Percentiles rank a stretch among this genome's conserved stretches.
Conservation (phyloP, 2,888 invertebrate genomes). For the Conchocele bisecta region DNA sequence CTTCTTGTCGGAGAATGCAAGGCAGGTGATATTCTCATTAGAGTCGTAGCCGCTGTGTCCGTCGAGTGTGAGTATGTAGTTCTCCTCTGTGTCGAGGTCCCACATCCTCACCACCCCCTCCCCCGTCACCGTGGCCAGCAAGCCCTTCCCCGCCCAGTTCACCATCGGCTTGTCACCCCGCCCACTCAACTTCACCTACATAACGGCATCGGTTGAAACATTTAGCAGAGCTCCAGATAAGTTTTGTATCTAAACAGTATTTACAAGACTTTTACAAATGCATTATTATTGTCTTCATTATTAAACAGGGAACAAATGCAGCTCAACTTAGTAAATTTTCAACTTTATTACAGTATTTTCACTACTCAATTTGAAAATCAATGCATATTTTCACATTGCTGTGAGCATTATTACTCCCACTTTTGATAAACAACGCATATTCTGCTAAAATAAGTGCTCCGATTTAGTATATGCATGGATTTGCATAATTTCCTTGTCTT, state of each 20-base stretch:
- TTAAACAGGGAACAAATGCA: too few species aligned
- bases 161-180: slow-evolving; percentile 86
- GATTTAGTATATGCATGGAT: too few species aligned
- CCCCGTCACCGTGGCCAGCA: slow-evolving; percentile 90
- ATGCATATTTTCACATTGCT: too few species aligned
- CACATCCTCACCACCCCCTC: slow-evolving; percentile 89
- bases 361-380: too few species aligned
- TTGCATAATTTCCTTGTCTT: too few species aligned
- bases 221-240: not conserved
- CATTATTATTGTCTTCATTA: too few species aligned
- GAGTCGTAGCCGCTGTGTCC: slow-evolving; percentile 84
- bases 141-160: slow-evolving; percentile 89
- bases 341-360: too few species aligned
- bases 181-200: slow-evolving; percentile 90
- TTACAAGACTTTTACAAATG: too few species aligned
- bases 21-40: slow-evolving; percentile 82
- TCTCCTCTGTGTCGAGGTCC: slow-evolving; percentile 97
- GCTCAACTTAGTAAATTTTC: too few species aligned
- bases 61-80: slow-evolving; percentile 88
- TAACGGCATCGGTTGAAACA: slow-evolving; percentile 1
- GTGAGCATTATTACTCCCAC: too few species aligned
- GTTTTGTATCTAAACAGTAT: not conserved
- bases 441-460: too few species aligned
- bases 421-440: too few species aligned
- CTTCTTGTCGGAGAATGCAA: slow-evolving; percentile 81